A percentile compares a stretch with the other conserved stretches of the same genome.
phyloP scores from a whole-genome alignment of 2,113 vertebrate genomes.

The Atlantisia rogersi region DNA sequence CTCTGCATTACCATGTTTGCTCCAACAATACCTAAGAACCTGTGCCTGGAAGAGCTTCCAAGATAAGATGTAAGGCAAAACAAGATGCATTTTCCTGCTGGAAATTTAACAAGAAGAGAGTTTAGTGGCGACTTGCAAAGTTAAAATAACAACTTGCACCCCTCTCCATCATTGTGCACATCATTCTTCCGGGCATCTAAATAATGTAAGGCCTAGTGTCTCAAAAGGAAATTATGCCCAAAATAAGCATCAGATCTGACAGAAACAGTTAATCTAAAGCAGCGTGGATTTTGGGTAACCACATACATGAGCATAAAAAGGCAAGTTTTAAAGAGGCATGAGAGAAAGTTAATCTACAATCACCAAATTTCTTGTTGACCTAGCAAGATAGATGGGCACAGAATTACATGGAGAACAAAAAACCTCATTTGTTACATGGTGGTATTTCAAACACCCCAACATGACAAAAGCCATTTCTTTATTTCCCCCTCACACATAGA shows the following conservation, averaged over 20 bases:
- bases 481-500: not conserved
- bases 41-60: not conserved
- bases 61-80: not conserved
- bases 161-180: not conserved
- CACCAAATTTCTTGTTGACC: not conserved
- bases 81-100: not conserved
- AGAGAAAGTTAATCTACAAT: not conserved
- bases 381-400: not conserved
- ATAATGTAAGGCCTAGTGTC: not conserved
- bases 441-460: not conserved
- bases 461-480: not conserved
- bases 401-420: not conserved
- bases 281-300: not conserved
- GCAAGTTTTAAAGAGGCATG: not conserved
- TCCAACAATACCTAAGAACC: not conserved
- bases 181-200: not conserved
- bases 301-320: fast-evolving
- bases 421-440: fast-evolving
- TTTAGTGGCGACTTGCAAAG: not conserved
- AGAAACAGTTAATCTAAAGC: not conserved
- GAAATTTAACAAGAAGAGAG: not conserved
- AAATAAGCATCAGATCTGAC: not conserved
- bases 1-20: not conserved
- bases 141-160: not conserved
- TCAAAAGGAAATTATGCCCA: not conserved